Conservation (phyloP, 2,888 invertebrate genomes). For the Cheiracanthium punctorium region DNA sequence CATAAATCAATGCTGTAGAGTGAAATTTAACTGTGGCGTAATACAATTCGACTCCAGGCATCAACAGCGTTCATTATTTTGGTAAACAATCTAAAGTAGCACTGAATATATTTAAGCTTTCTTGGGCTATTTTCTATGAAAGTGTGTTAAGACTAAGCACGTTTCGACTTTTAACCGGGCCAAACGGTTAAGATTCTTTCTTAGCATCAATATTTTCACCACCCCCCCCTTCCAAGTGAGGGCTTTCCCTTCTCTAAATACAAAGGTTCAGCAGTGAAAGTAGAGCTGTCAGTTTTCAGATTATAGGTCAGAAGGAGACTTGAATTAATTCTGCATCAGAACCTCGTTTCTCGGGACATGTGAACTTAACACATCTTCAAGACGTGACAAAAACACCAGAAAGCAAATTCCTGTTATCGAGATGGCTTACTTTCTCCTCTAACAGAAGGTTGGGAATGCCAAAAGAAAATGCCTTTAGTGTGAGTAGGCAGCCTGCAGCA, state of each 20-base stretch:
- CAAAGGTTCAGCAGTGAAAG: not conserved
- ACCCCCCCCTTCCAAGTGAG: not conserved
- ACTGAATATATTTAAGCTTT: not conserved
- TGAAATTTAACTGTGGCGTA: too few relatives aligned
- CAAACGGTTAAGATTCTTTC: conserved; percentile 5
- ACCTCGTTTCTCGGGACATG: not conserved
- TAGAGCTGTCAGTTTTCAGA: not conserved
- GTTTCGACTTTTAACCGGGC: conserved; percentile 41
- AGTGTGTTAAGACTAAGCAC: conserved; percentile 22
- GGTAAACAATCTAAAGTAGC: too few relatives aligned
- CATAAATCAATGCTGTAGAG: too few relatives aligned
- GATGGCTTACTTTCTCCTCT: not conserved
- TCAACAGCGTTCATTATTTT: too few relatives aligned
- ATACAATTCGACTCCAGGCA: too few relatives aligned
- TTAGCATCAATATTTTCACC: not conserved
- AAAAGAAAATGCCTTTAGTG: not conserved
- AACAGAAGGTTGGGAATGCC: not conserved
- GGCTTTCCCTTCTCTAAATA: not conserved
- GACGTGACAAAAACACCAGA: not conserved
- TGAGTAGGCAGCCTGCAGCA: too few relatives aligned
- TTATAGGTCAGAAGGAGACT: conserved; percentile 2
- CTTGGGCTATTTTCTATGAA: conserved; percentile 21
- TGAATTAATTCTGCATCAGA: not conserved
- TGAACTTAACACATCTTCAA: conserved; percentile 6
- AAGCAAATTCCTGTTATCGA: not conserved